Evolutionary conservation across 2,888 invertebrate genomes (phyloP).

Genomic region (Caenorhabditis wallacei): DNA sequence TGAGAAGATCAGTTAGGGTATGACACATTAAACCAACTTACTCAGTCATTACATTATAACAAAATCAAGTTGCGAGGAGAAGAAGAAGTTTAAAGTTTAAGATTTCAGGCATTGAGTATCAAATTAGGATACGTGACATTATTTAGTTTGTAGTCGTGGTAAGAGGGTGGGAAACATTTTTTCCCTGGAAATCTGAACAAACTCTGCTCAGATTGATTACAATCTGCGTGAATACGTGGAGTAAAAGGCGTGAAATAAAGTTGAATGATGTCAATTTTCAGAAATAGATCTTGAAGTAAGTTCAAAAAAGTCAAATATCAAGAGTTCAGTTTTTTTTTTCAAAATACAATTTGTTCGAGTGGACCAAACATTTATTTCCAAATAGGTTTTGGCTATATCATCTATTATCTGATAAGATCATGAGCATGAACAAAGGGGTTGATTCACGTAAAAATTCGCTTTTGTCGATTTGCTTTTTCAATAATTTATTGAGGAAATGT

Average conservation of each 20-base stretch:
- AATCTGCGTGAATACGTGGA: conserved; percentile 8
- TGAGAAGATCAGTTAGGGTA: conserved; percentile 13
- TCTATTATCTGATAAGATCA: too few relatives aligned
- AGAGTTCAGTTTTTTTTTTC: too few relatives aligned
- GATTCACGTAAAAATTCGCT: too few relatives aligned
- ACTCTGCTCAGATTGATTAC: conserved; percentile 12
- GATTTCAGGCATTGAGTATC: conserved; percentile 26
- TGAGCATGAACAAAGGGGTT: too few relatives aligned
- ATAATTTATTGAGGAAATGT: too few relatives aligned
- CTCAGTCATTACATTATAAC: conserved; percentile 27
- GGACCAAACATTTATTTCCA: too few relatives aligned
- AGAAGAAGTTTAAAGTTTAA: conserved; percentile 39
- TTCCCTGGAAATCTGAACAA: conserved; percentile 20
- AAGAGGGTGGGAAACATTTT: conserved; percentile 27
- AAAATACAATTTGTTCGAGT: too few relatives aligned
- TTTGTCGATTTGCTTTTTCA: too few relatives aligned
- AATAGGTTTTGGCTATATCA: too few relatives aligned
- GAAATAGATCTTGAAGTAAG: conserved; percentile 1
- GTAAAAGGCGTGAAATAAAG: not conserved
- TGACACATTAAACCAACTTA: conserved; percentile 10
- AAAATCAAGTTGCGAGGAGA: conserved; percentile 7
- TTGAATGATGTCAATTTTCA: conserved; percentile 19
- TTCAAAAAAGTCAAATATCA: not conserved
- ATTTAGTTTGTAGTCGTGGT: not conserved
- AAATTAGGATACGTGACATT: conserved; percentile 61